Percentiles rank a stretch among this genome's conserved stretches.
These are phyloP conservation scores for Caerostris darwini DNA, from an alignment of 1,140 invertebrate species.

Conservation along the genomic window DNA sequence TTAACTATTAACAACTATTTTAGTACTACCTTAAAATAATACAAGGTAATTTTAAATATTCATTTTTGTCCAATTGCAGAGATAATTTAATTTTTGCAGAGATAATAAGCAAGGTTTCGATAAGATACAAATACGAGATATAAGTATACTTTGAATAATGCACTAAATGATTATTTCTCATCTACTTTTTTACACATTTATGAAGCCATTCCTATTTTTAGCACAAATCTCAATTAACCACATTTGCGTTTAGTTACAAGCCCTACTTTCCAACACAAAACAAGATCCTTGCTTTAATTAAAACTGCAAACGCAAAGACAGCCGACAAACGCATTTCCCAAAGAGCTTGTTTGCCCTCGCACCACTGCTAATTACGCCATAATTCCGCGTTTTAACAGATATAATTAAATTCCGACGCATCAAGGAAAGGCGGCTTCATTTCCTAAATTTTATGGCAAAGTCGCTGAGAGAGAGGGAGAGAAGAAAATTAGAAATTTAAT, in stretches of 20 bases:
- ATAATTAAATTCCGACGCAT: not conserved
- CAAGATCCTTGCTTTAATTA: not conserved
- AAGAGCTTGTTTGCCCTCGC: not conserved
- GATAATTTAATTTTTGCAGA: no score
- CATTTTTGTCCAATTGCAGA: no score
- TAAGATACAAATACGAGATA: no score
- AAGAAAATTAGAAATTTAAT: slow-evolving; percentile 9
- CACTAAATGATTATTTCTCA: no score
- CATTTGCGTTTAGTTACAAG: not conserved
- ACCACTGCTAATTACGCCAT: not conserved
- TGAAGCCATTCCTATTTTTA: no score
- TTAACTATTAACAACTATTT: no score
- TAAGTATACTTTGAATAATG: no score
- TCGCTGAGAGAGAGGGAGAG: no score
- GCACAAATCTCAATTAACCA: not conserved
- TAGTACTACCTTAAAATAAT: no score
- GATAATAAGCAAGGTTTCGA: no score
- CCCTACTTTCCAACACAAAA: not conserved
- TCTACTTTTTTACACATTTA: no score
- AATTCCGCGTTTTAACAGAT: not conserved
- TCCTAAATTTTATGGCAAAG: not conserved
- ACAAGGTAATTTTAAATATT: no score
- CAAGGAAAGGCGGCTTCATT: not conserved
- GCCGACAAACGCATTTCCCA: not conserved
- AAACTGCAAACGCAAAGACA: not conserved